Percentiles rank a stretch among this genome's conserved stretches.
These are phyloP conservation scores for Atherinomorus stipes DNA, from an alignment of 2,113 vertebrate species.

Conservation along the genomic window DNA sequence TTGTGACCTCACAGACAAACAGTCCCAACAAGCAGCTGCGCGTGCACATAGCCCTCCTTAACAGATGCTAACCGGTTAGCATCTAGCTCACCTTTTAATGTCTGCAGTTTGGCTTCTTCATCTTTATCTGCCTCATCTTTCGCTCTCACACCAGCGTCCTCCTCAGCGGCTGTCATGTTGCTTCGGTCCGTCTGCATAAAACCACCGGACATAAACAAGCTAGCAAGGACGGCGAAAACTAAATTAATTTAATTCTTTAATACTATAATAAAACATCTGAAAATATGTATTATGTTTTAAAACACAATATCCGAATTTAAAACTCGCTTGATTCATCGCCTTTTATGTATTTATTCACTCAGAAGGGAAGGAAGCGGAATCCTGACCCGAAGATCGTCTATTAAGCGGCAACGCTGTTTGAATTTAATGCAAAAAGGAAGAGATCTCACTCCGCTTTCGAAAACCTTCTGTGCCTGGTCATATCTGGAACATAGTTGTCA, in stretches of 20 bases:
- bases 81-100: slow-evolving; percentile 62
- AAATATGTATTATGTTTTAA: background rate
- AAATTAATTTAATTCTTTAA: background rate
- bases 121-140: background rate
- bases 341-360: background rate
- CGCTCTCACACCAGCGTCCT: background rate
- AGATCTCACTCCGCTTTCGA: slow-evolving; percentile 17
- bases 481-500: too few species aligned
- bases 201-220: slow-evolving; percentile 45
- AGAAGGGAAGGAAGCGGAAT: background rate
- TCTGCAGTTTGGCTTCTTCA: slow-evolving; percentile 39
- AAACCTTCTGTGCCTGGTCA: background rate
- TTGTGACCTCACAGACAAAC: slow-evolving; percentile 1
- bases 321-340: too few species aligned
- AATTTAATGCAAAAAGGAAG: background rate
- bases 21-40: background rate
- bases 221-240: background rate
- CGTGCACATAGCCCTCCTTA: too few species aligned
- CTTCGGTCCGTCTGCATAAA: slow-evolving; percentile 37
- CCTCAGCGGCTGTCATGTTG: slow-evolving; percentile 57
- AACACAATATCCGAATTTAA: too few species aligned
- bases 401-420: fast-evolving
- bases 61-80: fast-evolving
- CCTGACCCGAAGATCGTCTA: slow-evolving; percentile 36
- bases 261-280: background rate